Evolutionary conservation across 2,113 vertebrate species (phyloP).

Genomic region (Anarhynchus alexandrinus): DNA sequence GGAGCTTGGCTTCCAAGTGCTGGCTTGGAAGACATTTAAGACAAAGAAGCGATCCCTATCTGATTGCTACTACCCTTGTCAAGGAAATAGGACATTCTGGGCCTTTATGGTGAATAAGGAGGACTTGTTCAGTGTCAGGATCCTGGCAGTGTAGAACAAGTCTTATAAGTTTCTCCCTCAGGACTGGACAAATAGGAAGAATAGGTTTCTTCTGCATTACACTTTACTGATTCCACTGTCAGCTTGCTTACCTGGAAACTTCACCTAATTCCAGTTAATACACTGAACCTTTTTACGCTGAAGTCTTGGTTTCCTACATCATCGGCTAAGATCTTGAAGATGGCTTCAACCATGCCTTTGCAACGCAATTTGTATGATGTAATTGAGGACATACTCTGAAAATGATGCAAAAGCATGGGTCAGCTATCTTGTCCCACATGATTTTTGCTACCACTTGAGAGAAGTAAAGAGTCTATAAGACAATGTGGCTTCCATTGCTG

Average conservation of each 20-base stretch:
- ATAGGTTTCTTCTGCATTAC: neutral
- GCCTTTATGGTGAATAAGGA: neutral
- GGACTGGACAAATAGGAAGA: neutral
- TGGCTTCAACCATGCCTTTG: neutral
- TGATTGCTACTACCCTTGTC: neutral
- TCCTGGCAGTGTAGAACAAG: neutral
- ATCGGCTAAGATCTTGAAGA: neutral
- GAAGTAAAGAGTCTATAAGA: neutral
- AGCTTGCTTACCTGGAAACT: neutral
- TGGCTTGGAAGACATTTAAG: neutral
- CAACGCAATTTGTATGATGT: neutral
- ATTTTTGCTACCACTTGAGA: neutral
- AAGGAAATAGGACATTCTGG: neutral
- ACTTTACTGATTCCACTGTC: neutral
- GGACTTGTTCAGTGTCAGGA: neutral
- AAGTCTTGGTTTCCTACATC: neutral
- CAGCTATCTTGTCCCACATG: neutral
- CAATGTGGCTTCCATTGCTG: neutral
- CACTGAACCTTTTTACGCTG: neutral
- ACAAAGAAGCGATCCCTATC: neutral
- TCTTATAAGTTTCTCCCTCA: neutral
- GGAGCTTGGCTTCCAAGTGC: neutral
- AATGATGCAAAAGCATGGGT: neutral
- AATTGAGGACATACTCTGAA: neutral
- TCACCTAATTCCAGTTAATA: neutral